Conservation (phyloP, 2,113 vertebrate species). For the Pedionomus torquatus region DNA sequence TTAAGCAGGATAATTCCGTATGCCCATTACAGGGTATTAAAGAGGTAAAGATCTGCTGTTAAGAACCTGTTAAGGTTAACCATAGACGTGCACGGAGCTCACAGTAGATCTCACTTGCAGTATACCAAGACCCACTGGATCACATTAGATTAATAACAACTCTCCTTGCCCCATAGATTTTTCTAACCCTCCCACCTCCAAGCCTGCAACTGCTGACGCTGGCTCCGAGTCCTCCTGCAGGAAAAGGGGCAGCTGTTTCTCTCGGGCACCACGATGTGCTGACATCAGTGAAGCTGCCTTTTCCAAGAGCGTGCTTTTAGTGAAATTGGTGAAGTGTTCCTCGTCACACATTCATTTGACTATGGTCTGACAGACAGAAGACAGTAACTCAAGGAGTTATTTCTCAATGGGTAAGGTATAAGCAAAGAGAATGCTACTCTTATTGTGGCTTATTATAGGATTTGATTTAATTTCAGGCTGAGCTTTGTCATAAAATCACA, state of each 20-base stretch:
- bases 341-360: background rate
- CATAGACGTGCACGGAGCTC: background rate
- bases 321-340: background rate
- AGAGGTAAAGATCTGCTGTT: background rate
- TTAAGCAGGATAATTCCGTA: conserved; percentile 1
- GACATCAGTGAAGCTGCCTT: background rate
- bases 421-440: background rate
- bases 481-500: background rate
- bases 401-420: background rate
- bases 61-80: background rate
- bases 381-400: background rate
- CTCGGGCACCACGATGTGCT: background rate
- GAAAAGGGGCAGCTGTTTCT: background rate
- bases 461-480: background rate
- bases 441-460: background rate
- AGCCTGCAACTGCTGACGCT: accelerated
- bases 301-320: background rate
- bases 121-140: background rate
- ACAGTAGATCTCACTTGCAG: background rate
- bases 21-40: background rate
- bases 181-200: background rate
- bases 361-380: background rate
- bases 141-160: background rate
- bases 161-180: background rate
- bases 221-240: background rate